Evolutionary conservation across 2,797 vertebrate genomes (phyloP).

Genomic region (Anableps anableps): DNA sequence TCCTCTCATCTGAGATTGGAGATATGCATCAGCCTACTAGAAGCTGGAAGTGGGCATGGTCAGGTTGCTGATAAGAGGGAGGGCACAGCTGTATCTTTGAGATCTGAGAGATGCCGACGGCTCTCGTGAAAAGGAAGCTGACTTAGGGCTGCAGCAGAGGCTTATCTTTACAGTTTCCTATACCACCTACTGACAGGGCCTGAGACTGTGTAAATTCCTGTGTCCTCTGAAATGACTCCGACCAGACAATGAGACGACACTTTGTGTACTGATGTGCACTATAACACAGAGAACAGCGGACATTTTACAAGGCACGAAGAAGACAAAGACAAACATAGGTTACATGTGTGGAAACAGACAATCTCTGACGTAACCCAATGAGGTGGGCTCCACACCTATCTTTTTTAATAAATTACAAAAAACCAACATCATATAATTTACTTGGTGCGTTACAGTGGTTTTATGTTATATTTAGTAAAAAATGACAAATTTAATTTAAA

Average conservation of each 20-base stretch:
- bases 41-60: constrained; percentile 67
- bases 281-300: constrained; percentile 70
- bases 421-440: constrained; percentile 10
- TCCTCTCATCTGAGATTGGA: constrained; percentile 38
- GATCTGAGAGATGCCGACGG: constrained; percentile 74
- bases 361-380: constrained; percentile 57
- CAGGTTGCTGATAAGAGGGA: constrained; percentile 75
- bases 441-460: constrained; percentile 7
- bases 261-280: constrained; percentile 71
- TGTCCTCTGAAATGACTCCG: constrained; percentile 66
- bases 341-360: constrained; percentile 51
- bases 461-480: background rate
- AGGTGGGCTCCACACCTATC: constrained; percentile 23
- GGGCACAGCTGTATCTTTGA: constrained; percentile 65
- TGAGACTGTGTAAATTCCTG: constrained; percentile 77
- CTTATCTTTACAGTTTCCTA: constrained; percentile 82
- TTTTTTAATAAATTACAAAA: constrained; percentile 14
- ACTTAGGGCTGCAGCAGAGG: constrained; percentile 63
- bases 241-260: constrained; percentile 80
- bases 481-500: background rate
- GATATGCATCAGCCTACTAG: constrained; percentile 19
- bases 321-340: constrained; percentile 73
- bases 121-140: constrained; percentile 74
- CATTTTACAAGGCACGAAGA: constrained; percentile 74
- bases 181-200: constrained; percentile 76